phyloP scores from a whole-genome alignment of 2,888 invertebrate species.

The Epinotia bilunana region DNA sequence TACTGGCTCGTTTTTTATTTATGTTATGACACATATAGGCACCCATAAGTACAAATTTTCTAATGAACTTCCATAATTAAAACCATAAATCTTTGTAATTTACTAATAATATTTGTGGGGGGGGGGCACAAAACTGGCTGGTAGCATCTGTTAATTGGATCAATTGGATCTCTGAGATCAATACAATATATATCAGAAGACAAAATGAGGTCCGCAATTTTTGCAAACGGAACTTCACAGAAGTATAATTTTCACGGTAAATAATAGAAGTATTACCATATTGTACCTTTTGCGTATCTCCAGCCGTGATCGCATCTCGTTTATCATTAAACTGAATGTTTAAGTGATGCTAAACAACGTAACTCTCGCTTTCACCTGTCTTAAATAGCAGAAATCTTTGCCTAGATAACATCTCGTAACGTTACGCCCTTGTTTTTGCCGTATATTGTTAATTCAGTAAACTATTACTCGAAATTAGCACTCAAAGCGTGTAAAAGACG shows the following conservation, averaged over 20 bases:
- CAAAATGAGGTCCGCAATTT: no score
- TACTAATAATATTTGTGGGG: no score
- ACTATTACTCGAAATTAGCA: neutral
- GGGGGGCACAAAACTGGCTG: no score
- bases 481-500: neutral
- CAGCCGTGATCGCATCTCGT: slow-evolving; percentile 39
- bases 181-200: no score
- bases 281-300: slow-evolving; percentile 22
- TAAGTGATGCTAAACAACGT: slow-evolving; percentile 42
- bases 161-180: no score
- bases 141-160: no score
- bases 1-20: no score
- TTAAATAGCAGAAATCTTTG: slow-evolving; percentile 42
- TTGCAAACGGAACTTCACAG: no score
- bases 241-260: neutral
- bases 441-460: neutral
- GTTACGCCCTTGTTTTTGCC: slow-evolving; percentile 34
- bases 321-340: slow-evolving; percentile 42
- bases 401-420: slow-evolving; percentile 43
- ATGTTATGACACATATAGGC: no score
- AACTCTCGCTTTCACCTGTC: slow-evolving; percentile 42
- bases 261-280: neutral
- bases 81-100: no score
- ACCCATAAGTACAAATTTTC: no score
- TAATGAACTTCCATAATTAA: no score